A percentile compares a stretch with the other conserved stretches of the same genome.
Conservation (phyloP, 1,140 invertebrate species). For the Atta cephalotes region DNA sequence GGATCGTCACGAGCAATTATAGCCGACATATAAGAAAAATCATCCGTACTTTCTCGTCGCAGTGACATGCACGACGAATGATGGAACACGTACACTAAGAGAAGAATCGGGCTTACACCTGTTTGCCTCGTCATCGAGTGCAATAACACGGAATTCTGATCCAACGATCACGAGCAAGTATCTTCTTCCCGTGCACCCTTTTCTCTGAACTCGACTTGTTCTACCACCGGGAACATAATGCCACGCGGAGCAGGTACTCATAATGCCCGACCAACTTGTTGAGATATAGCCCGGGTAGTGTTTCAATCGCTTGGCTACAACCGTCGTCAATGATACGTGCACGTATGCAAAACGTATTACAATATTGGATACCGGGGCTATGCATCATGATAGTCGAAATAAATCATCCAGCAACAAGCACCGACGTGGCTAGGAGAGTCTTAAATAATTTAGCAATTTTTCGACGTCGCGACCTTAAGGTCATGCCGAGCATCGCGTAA, state of each 20-base stretch:
- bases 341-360: conserved; percentile 83
- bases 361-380: conserved; percentile 84
- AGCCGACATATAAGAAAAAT: conserved; percentile 12
- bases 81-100: conserved; percentile 75
- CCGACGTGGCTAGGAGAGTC: conserved; percentile 76
- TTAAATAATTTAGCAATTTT: conserved; percentile 85
- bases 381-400: conserved; percentile 86
- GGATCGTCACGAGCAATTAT: conserved; percentile 8
- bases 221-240: conserved; percentile 78
- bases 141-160: conserved; percentile 84
- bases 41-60: not conserved
- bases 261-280: conserved; percentile 83
- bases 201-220: conserved; percentile 56
- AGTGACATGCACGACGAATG: conserved; percentile 48
- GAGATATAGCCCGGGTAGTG: conserved; percentile 85
- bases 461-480: conserved; percentile 74
- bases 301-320: conserved; percentile 82
- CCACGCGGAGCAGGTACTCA: conserved; percentile 83
- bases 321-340: conserved; percentile 81
- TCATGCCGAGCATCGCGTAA: conserved; percentile 72
- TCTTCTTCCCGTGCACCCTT: conserved; percentile 48
- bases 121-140: conserved; percentile 67
- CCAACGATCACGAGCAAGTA: conserved; percentile 73
- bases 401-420: conserved; percentile 84
- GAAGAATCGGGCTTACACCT: conserved; percentile 71